These are phyloP conservation scores for Lanius collurio DNA, from an alignment of 2,113 vertebrate genomes.

Conservation along the genomic window DNA sequence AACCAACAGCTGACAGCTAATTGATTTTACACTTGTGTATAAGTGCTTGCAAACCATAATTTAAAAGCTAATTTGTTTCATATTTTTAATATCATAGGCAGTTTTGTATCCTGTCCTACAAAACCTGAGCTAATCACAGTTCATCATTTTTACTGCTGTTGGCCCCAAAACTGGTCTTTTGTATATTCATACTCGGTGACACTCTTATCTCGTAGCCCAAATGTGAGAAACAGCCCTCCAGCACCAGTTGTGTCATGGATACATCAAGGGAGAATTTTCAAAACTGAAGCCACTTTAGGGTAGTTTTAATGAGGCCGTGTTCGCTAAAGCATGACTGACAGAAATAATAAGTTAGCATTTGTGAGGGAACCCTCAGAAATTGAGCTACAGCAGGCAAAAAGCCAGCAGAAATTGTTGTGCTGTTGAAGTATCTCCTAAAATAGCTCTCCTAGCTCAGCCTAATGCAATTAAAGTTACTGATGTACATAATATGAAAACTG, in stretches of 20 bases:
- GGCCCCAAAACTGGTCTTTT: not conserved
- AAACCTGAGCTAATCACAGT: not conserved
- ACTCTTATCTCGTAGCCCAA: not conserved
- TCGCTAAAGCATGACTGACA: slow-evolving; percentile 80
- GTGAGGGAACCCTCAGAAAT: slow-evolving; percentile 64
- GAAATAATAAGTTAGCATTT: slow-evolving; percentile 78
- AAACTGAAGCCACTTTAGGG: slow-evolving; percentile 27
- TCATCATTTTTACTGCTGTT: not conserved
- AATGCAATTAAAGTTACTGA: slow-evolving; percentile 83
- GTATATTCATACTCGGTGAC: not conserved
- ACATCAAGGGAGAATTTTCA: not conserved
- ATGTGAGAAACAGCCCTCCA: not conserved
- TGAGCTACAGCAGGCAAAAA: slow-evolving; percentile 78
- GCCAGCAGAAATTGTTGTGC: slow-evolving; percentile 72
- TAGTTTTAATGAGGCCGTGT: slow-evolving; percentile 75
- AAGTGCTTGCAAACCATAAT: not conserved
- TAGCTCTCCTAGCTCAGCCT: slow-evolving; percentile 68
- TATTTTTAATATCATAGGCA: slow-evolving; percentile 22
- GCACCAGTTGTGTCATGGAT: not conserved
- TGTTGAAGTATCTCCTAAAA: slow-evolving; percentile 75
- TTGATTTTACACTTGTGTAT: slow-evolving; percentile 19
- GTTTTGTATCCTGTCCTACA: not conserved
- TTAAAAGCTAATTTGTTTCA: slow-evolving; percentile 50
- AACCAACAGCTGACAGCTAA: slow-evolving; percentile 9
- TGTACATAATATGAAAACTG: slow-evolving; percentile 79